phyloP scores from a whole-genome alignment of 2,113 vertebrate species.

The Athene cunicularia region DNA sequence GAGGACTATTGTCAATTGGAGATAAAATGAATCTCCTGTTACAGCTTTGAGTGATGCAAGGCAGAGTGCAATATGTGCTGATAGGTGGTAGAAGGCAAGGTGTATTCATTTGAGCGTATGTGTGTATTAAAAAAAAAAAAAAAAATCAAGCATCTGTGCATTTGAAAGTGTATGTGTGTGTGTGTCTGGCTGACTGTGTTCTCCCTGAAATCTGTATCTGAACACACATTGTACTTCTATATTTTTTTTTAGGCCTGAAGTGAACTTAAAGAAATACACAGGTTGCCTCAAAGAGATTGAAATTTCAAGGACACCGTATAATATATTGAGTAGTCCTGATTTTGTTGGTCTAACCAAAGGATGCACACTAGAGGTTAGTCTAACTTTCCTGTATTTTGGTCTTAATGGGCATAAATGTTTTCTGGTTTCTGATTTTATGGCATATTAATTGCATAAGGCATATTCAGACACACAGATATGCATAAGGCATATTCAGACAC shows the following conservation, averaged over 20 bases:
- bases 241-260: slow-evolving; percentile 85
- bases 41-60: neutral
- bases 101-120: neutral
- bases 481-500: neutral
- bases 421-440: neutral
- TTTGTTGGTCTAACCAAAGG: slow-evolving; percentile 94
- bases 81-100: neutral
- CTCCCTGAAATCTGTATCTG: neutral
- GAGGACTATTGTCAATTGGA: neutral
- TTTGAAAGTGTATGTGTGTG: neutral
- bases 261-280: slow-evolving; percentile 86
- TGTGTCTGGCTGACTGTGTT: neutral
- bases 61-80: neutral
- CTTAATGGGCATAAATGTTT: neutral
- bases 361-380: slow-evolving; percentile 89
- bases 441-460: neutral
- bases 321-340: slow-evolving; percentile 92
- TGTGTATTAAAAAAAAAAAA: neutral
- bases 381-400: neutral
- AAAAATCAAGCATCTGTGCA: neutral
- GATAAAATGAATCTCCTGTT: neutral
- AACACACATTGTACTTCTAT: neutral
- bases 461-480: neutral
- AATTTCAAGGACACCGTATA: slow-evolving; percentile 93
- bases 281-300: slow-evolving; percentile 96